A percentile compares a stretch with the other conserved stretches of the same genome.
phyloP scores from a whole-genome alignment of 2,797 vertebrate genomes.

The Trachops cirrhosus region DNA sequence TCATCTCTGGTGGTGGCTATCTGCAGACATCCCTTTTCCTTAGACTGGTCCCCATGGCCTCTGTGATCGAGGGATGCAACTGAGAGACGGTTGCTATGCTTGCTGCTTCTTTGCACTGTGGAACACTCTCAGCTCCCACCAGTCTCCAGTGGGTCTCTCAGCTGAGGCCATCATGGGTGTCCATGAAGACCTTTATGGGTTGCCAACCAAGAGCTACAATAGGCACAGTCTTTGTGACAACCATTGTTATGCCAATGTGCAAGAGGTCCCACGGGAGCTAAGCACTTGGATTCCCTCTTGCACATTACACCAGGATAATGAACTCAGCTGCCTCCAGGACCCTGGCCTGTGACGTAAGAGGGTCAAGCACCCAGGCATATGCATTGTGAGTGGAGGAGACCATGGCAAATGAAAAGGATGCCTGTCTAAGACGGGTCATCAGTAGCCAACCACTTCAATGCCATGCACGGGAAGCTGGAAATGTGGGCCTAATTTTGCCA shows the following conservation, averaged over 20 bases:
- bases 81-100: not conserved
- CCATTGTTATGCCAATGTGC: not conserved
- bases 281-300: not conserved
- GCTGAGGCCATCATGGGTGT: not conserved
- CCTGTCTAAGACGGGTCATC: not conserved
- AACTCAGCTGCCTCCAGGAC: not conserved
- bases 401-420: not conserved
- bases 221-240: not conserved
- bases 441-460: too few species aligned
- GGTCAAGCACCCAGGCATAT: not conserved
- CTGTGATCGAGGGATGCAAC: not conserved
- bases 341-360: not conserved
- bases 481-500: accelerated
- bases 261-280: not conserved
- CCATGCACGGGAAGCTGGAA: not conserved
- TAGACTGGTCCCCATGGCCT: not conserved
- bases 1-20: not conserved
- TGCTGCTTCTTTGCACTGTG: not conserved
- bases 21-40: not conserved
- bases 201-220: not conserved
- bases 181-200: not conserved
- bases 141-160: not conserved
- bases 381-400: not conserved
- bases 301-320: not conserved
- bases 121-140: not conserved